Base-by-base conservation (phyloP, 1,140 invertebrate genomes). In the Anoplolepis gracilipes region DNA sequence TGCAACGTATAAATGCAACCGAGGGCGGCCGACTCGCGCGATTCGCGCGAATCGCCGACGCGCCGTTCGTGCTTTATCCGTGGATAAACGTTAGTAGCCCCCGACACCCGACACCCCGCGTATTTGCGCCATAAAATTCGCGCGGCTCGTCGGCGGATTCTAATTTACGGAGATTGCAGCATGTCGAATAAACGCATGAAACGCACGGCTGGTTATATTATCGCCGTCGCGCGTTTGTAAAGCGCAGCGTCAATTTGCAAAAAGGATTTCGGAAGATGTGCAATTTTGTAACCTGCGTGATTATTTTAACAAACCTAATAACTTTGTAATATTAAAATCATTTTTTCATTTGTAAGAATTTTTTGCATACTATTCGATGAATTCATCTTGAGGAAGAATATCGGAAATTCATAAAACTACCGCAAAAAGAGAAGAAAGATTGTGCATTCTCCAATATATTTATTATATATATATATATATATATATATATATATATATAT, bases 11-110 rank as follows among this genome's bases (percentile, higher is more conserved):
- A 82, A 82, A 82, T 73, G 78, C 78, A 73, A 81, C 49, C 65
- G 19, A 55, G 53, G 39, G 28, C 36, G 30, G 49, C 22, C 65
- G 64, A 53, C 22, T 69, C 77, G 39, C 39, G 42, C 42, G 39
- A 42, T 1, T 42, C 39, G 77, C 49, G 64, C 65, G 78, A 82
- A 82, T 82, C 78, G 67, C 78, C 78, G 53, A 42, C 78, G 19
- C 67, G 65, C 65, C 25, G 78, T 82, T 82, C 78, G 67, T 82
- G 78, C 78, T 73, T 82, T 82, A 82, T 82, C 67, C 78, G 78
- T 19, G 42, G 36, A 59, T 64, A 69, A 46, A 30, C 30, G 19
- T 42, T 59, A 70, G 46, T 49, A 49, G 65, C 53, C 78, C 25
- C 64, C 78, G 36, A 82, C 67, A 59, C 25, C 64, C 78, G 36